A percentile compares a stretch with the other conserved stretches of the same genome.
These are phyloP conservation scores for Desmodus rotundus DNA, from an alignment of 2,113 vertebrate genomes.

Conservation along the genomic window DNA sequence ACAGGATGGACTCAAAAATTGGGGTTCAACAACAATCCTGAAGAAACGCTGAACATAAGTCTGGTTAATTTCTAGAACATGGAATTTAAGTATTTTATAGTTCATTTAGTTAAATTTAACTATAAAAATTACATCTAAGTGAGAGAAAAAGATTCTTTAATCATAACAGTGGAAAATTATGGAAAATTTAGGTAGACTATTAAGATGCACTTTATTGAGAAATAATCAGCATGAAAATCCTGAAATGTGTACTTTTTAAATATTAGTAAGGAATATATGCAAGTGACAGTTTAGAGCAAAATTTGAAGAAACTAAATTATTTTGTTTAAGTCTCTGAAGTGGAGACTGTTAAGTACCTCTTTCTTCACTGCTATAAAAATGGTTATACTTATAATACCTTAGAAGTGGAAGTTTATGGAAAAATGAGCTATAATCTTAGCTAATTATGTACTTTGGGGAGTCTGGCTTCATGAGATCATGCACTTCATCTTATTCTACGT, in stretches of 20 bases:
- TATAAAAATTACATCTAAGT: background rate
- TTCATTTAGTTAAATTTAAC: background rate
- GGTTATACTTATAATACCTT: background rate
- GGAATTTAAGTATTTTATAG: background rate
- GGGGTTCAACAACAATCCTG: background rate
- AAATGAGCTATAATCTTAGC: background rate
- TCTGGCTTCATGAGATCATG: background rate
- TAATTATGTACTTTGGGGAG: background rate
- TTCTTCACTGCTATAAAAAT: background rate
- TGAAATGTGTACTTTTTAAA: background rate
- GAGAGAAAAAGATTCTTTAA: background rate
- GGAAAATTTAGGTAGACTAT: background rate
- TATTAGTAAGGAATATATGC: background rate
- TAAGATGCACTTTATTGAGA: background rate
- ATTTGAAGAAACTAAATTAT: background rate
- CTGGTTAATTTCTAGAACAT: background rate
- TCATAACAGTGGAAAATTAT: background rate
- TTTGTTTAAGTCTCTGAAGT: background rate
- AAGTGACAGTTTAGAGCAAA: background rate
- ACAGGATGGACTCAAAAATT: background rate
- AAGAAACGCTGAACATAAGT: background rate
- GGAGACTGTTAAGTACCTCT: background rate
- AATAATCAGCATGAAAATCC: background rate
- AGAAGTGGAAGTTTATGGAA: background rate
- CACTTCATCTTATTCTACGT: background rate